Evolutionary conservation across 1,140 invertebrate species (phyloP).

Genomic region (Anastatus disparis): DNA sequence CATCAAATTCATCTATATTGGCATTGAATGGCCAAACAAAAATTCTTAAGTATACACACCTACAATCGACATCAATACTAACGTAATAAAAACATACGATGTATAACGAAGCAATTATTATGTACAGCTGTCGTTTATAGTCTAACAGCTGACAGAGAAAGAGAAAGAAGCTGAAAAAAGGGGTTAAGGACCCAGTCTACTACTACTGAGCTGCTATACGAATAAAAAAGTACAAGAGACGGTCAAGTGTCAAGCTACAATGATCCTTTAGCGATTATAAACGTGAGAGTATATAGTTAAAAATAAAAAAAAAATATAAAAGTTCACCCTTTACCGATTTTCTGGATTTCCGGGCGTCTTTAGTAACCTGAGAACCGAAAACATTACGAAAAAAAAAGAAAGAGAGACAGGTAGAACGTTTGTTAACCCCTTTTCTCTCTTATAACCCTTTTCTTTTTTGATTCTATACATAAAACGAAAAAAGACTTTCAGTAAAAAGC

Average conservation of each 20-base stretch:
- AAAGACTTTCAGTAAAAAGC: background rate
- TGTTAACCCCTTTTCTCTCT: constrained; percentile 59
- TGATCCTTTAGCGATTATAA: too few relatives aligned
- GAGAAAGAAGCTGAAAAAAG: too few relatives aligned
- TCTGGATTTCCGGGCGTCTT: constrained; percentile 65
- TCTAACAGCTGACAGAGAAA: constrained; percentile 65
- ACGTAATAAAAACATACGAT: constrained; percentile 16
- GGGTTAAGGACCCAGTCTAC: constrained; percentile 60
- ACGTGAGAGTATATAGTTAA: too few relatives aligned
- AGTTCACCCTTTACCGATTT: constrained; percentile 58
- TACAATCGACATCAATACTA: background rate
- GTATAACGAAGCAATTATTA: constrained; percentile 33
- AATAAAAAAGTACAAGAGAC: constrained; percentile 46
- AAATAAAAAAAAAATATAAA: constrained; percentile 11
- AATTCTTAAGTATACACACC: too few relatives aligned
- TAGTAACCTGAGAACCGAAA: constrained; percentile 65
- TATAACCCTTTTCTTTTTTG: too few relatives aligned
- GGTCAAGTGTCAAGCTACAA: constrained; percentile 47
- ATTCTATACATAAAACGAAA: too few relatives aligned
- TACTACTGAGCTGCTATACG: constrained; percentile 5
- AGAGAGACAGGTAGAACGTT: constrained; percentile 56
- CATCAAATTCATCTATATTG: constrained; percentile 5
- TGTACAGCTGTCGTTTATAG: constrained; percentile 29
- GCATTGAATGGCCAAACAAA: constrained; percentile 9
- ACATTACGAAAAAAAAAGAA: too few relatives aligned